These are phyloP conservation scores for Tetrapedia diversipes DNA, from an alignment of 2,888 invertebrate genomes.

Conservation along the genomic window DNA sequence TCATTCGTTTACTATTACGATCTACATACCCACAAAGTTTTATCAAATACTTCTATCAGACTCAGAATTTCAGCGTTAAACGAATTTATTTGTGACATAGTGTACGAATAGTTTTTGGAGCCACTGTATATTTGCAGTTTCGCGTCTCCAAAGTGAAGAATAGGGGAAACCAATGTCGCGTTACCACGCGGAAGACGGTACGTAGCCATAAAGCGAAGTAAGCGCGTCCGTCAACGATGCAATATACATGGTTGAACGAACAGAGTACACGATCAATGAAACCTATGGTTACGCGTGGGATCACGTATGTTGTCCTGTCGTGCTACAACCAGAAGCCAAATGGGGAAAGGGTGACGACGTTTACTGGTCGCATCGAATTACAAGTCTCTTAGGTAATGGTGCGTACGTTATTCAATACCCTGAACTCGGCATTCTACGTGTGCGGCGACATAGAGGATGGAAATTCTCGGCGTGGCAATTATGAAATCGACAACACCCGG, in stretches of 20 bases:
- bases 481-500: slow-evolving; percentile 16
- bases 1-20: no score
- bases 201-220: slow-evolving; percentile 38
- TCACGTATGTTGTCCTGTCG: slow-evolving; percentile 66
- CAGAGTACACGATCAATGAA: slow-evolving; percentile 65
- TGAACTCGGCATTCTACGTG: slow-evolving; percentile 37
- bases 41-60: no score
- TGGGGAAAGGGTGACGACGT: slow-evolving; percentile 65
- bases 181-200: slow-evolving; percentile 45
- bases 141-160: slow-evolving; percentile 38
- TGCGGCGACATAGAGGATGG: slow-evolving; percentile 21
- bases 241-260: slow-evolving; percentile 53
- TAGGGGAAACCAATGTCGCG: slow-evolving; percentile 19
- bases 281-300: slow-evolving; percentile 68
- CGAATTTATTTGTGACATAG: no score
- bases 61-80: no score
- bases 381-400: slow-evolving; percentile 71
- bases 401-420: slow-evolving; percentile 73
- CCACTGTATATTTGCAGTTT: no score
- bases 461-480: slow-evolving; percentile 44
- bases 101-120: no score
- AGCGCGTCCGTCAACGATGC: slow-evolving; percentile 50
- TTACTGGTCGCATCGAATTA: slow-evolving; percentile 74
- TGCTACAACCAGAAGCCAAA: slow-evolving; percentile 50
- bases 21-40: no score